Evolutionary conservation across 2,113 vertebrate species (phyloP).

Genomic region (Junco hyemalis): DNA sequence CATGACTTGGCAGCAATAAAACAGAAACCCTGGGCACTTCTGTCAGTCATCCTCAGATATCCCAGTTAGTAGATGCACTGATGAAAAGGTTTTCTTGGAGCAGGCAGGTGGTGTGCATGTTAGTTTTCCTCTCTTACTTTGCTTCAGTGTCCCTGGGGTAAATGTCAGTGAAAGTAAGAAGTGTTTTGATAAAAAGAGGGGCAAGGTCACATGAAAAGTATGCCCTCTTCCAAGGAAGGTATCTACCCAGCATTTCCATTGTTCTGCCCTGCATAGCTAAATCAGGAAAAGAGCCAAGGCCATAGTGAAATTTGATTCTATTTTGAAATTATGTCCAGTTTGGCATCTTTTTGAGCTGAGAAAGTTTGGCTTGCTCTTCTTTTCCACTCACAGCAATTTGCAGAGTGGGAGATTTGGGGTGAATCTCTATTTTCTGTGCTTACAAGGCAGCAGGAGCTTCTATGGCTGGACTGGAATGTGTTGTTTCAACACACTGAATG

Average conservation of each 20-base stretch:
- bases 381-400: not conserved
- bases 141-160: not conserved
- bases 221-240: not conserved
- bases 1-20: constrained; percentile 7
- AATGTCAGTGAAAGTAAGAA: constrained; percentile 42
- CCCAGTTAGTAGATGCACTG: constrained; percentile 11
- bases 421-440: constrained; percentile 18
- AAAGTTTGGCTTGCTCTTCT: not conserved
- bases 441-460: not conserved
- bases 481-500: constrained; percentile 56
- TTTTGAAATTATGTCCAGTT: not conserved
- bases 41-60: not conserved
- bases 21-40: not conserved
- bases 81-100: constrained; percentile 12
- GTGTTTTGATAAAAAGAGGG: constrained; percentile 35
- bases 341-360: constrained; percentile 1
- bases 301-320: not conserved
- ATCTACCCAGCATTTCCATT: not conserved
- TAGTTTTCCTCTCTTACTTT: constrained; percentile 16
- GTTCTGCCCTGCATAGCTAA: not conserved
- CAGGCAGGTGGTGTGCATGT: not conserved
- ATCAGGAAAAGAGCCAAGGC: not conserved
- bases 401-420: not conserved
- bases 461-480: constrained; percentile 40
- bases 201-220: constrained; percentile 18